Evolutionary conservation across 2,797 vertebrate genomes (phyloP).

Genomic region (Bradypodion ventrale): DNA sequence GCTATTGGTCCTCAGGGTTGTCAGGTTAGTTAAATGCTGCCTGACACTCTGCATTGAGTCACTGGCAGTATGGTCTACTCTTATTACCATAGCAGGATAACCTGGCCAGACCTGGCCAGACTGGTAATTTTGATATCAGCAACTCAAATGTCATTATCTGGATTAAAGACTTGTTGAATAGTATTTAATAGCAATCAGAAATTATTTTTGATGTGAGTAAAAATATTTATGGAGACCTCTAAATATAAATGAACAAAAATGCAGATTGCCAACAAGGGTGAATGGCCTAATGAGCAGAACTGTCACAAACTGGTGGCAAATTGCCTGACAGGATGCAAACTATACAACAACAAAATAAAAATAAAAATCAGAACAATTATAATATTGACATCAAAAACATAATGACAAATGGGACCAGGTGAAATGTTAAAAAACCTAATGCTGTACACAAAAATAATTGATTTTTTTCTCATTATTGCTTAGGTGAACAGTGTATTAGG

Average conservation of each 20-base stretch:
- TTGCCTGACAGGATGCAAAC: constrained; percentile 51
- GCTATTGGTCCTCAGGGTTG: too few relatives aligned
- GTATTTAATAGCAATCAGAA: constrained; percentile 9
- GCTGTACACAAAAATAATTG: constrained; percentile 72
- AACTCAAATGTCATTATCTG: background rate
- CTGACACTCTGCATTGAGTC: too few relatives aligned
- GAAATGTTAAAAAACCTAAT: constrained; percentile 69
- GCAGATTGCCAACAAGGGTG: background rate
- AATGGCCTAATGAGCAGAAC: background rate
- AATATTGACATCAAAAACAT: constrained; percentile 68
- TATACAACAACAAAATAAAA: constrained; percentile 52
- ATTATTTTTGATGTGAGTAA: background rate
- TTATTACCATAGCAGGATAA: too few relatives aligned
- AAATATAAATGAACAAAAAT: background rate
- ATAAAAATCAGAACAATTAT: constrained; percentile 57
- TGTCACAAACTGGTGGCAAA: constrained; percentile 45
- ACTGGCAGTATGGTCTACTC: too few relatives aligned
- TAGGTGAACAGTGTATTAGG: constrained; percentile 72
- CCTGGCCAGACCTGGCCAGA: too few relatives aligned
- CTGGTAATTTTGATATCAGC: too few relatives aligned
- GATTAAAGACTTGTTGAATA: background rate
- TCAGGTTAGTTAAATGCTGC: too few relatives aligned
- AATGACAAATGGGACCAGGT: constrained; percentile 68
- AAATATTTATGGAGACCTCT: accelerated
- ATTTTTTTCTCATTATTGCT: constrained; percentile 76